Percentiles rank a stretch among this genome's conserved stretches.
These are phyloP conservation scores for Epizoanthus stellaris DNA, from an alignment of 92 coral and sea anemone species.

Conservation along the genomic window DNA sequence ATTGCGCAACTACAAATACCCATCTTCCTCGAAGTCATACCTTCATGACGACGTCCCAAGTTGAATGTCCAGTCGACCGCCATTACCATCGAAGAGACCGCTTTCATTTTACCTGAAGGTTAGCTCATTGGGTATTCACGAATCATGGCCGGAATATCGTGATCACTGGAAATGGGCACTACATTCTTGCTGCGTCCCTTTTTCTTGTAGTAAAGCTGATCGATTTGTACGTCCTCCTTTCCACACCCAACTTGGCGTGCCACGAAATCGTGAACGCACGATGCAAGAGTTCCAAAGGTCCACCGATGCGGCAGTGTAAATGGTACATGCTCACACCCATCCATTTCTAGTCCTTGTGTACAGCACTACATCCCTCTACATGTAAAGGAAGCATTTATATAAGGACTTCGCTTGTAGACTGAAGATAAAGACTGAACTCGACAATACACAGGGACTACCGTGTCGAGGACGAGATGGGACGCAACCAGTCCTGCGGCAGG, in stretches of 20 bases:
- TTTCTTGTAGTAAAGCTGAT: constrained; percentile 8
- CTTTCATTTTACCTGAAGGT: not conserved
- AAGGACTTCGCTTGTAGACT: no score
- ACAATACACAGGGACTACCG: no score
- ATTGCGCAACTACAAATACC: not conserved
- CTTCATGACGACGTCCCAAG: not conserved
- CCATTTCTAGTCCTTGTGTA: constrained; percentile 19
- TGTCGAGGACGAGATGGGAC: no score
- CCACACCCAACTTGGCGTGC: constrained; percentile 25
- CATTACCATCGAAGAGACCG: not conserved
- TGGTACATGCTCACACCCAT: constrained; percentile 7
- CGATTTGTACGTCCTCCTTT: not conserved
- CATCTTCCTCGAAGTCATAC: not conserved
- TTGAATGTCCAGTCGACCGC: not conserved
- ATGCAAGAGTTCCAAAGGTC: constrained; percentile 2
- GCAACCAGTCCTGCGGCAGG: no score
- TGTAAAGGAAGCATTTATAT: no score
- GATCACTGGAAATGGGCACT: constrained; percentile 10
- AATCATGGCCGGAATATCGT: constrained; percentile 21
- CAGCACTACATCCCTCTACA: not conserved
- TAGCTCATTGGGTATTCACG: not conserved
- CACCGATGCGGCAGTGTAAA: constrained; percentile 24
- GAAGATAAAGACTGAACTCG: no score
- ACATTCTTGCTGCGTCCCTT: constrained; percentile 5
- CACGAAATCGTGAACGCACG: constrained; percentile 26